Base-by-base conservation (phyloP, 1,140 invertebrate genomes). In the Polypedilum vanderplanki region DNA sequence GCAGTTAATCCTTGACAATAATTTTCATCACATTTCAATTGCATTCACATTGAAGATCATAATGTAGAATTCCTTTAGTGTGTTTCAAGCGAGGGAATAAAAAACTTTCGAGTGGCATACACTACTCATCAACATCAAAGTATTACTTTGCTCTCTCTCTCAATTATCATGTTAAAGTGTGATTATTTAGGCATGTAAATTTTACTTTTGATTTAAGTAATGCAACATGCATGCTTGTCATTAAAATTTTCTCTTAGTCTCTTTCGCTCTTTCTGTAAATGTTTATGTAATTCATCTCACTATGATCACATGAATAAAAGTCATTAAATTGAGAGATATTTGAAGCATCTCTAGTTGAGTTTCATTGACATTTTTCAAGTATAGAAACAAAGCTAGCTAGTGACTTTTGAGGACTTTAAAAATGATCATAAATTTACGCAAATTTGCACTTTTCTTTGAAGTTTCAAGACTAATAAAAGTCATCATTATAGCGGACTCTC, bases 121-220 rank as follows among this genome's bases (percentile, higher is more conserved):
- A 33, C 1, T 33, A 33, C 24, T 33, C 24, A 33, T 33, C 24
- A 33, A 33, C 24, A 33, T 33, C 24, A 33, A 33, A 33, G 24
- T 33, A 1, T 33, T 33, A 33, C 5, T 33, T n/a, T n/a, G n/a
- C 24, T 33, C 5, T 1, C 24, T 33, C 24, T 33, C 24, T n/a
- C 3, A 57, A 57, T 57, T 57, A 57, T 57, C 46, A 57, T 57
- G 12, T 57, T 12, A 57, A 57, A 57, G 46, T 57, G 46, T n/a
- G 46, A 57, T 57, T n/a, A 57, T 57, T 57, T 57, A 57, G 46
- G 46, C 46, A 57, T 57, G 46, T 12, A 57, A 57, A 57, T 57
- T n/a, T 57, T n/a, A 15, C 46, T 57, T 57, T 12, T n/a, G 46
- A 57, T 57, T 33, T 5, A 33, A 33, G 24, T 57, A 15, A 57